Evolutionary conservation across 2,797 vertebrate genomes (phyloP), one percentile per base, ranked within the genome.

Genomic region (Bradypodion pumilum): DNA sequence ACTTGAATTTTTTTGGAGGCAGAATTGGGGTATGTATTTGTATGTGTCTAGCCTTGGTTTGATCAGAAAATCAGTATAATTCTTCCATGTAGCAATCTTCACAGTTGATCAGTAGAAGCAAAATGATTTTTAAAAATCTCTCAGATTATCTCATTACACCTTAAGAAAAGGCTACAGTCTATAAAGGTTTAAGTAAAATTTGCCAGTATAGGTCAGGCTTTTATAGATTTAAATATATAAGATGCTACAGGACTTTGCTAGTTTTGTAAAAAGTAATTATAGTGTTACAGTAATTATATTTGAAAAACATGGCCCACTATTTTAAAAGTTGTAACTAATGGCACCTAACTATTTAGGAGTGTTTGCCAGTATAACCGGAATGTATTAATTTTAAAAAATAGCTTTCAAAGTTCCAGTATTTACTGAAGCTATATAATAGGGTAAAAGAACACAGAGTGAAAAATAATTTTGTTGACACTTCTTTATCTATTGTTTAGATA

Each of bases 1-100:
- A 0, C 92, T 99, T 21, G 98, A 99, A 93, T 99, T 99, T 93
- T 97, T 95, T 89, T 99, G 98, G 98, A 97, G 98, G 89, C 98
- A 99, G 93, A 98, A 94, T 90, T 98, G 98, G 98, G 98, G 98
- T 99, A 95, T 88, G 95, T 92, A 40, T 59, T 60, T 12, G 81
- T 89, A 88, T 62, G 2, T 81, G 60, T 63, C 37, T n/a, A 8
- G 32, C n/a, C 32, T 69, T 83, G 35, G 9, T 42, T 56, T 32
- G 44, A 66, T 23, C 27, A 7, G 19, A 69, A 70, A 23, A 44
- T 59, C 42, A 46, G 44, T 59, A 69, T 42, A 21, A 42, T 69
- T 83, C 35, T 66, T 72, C 74, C 35, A 21, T 60, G 32, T 32
- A 13, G 15, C 23, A 25, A 2, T 76, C 74, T 77, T 77, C 13